Evolutionary conservation across 2,888 invertebrate species (phyloP), one percentile per base, ranked within the genome.

Genomic region (Apomyelois bistriatella): DNA sequence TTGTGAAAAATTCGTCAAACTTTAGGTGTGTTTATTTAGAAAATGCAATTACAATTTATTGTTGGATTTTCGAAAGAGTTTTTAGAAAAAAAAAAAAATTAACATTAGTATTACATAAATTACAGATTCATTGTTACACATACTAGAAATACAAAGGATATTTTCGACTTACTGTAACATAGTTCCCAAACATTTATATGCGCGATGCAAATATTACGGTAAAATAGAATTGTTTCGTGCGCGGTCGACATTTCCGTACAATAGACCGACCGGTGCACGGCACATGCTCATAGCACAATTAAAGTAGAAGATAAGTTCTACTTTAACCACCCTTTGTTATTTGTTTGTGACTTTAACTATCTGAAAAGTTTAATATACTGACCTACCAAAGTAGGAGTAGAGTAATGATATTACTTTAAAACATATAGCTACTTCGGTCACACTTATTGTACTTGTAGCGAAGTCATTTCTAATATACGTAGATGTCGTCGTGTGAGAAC

Each of bases 141-240:
- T 35, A 46, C 46, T 13, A 13, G 32, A 30, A 30, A 46, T 12
- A 46, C 46, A 46, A 46, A 46, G 32, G 46, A 46, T 46, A 46
- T 46, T 50, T 37, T 50, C 50, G 28, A 32, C 16, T n/a, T 32
- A 35, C 40, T 10, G 5, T 15, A 32, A 41, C 35, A 40, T 42
- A 42, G 56, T 56, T 56, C 53, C 58, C 53, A 55, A 48, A 56
- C 56, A 52, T 52, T 52, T 54, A 55, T 55, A 58, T 58, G 55
- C 58, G 53, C 50, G 40, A 58, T 58, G 57, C 57, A 57, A 57
- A 56, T 56, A 55, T 76, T 76, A 80, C 77, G 75, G 79, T 83
- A 79, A 76, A 78, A 73, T 79, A 71, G 80, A 73, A 87, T 87
- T 81, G 85, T 85, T 87, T 83, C 82, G 84, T 83, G 84, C 74